Base-by-base conservation (phyloP, 2,113 vertebrate genomes). In the Nematolebias whitei region DNA sequence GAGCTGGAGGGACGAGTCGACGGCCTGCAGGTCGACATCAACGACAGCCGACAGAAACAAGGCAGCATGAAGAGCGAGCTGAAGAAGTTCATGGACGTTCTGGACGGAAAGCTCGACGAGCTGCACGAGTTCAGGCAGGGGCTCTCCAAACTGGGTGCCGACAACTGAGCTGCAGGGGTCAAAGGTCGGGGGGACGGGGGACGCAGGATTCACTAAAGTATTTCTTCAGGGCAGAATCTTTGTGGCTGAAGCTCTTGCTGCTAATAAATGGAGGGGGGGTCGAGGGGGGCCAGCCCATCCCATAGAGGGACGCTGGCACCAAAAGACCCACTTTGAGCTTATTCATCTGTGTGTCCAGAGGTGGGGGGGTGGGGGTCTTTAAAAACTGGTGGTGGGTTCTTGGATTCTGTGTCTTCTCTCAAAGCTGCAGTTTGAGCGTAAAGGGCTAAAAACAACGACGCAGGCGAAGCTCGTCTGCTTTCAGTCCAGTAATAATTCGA, bases 41-140 rank as follows among this genome's bases (percentile, higher is more conserved):
- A 96, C 43, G 95, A 96, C 67, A 95, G 91, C 52, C 94, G 84
- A 48, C 94, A 94, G 49, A 94, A 96, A 64, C 96, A 99, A 69
- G 92, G 90, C 70, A 91, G 93, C 89, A 93, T 98, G 89, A 96
- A 97, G 93, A 91, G 86, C 58, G 96, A 98, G 87, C 85, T 99
- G 69, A 97, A 95, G 92, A 95, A 93, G 90, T 95, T 97, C 88
- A 93, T 98, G 92, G 95, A 98, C 69, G 85, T 95, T 76, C 90
- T 99, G 76, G 97, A 99, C 0, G 95, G 96, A 18, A 99, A 97
- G 88, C 95, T 99, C 16, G 96, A 98, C 24, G 98, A 97, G 89
- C 93, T 99, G 78, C 96, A 98, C 0, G 95, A 98, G 90, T 95
- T 99, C 86, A 93, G 96, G 69, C 91, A 96, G 82, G 95, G 95